Evolutionary conservation across 1,140 invertebrate species (phyloP).

Genomic region (Branchinecta lynchi): DNA sequence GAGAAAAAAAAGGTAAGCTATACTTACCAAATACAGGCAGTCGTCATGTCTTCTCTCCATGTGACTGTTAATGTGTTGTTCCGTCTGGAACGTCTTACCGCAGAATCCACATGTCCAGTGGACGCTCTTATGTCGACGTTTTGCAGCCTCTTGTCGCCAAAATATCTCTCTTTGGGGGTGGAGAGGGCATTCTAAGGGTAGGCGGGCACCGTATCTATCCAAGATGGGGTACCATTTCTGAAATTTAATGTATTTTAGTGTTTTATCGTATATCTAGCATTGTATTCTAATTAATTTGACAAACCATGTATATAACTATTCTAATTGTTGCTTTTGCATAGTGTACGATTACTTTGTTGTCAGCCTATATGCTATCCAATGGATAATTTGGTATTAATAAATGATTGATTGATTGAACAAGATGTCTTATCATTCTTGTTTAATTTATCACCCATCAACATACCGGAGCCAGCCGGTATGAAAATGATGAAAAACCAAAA

Average conservation of each 20-base stretch:
- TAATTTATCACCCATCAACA: no score
- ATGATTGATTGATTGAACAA: no score
- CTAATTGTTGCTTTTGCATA: background rate
- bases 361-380: no score
- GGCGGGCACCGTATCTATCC: slow-evolving; percentile 58
- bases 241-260: slow-evolving; percentile 7
- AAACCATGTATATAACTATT: background rate
- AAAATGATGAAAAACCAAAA: no score
- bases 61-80: slow-evolving; percentile 70
- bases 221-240: slow-evolving; percentile 75
- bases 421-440: no score
- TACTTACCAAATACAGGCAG: slow-evolving; percentile 59
- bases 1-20: background rate
- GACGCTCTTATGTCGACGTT: slow-evolving; percentile 59
- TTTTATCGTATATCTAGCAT: no score
- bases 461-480: no score
- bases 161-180: slow-evolving; percentile 72
- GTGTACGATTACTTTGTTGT: no score
- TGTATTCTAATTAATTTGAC: background rate
- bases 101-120: slow-evolving; percentile 83
- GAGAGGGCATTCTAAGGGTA: slow-evolving; percentile 77
- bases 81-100: slow-evolving; percentile 79
- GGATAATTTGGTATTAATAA: no score
- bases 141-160: slow-evolving; percentile 59
- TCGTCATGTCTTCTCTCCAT: slow-evolving; percentile 76